phyloP scores from a whole-genome alignment of 2,113 vertebrate genomes.

The Stictonetta naevosa region DNA sequence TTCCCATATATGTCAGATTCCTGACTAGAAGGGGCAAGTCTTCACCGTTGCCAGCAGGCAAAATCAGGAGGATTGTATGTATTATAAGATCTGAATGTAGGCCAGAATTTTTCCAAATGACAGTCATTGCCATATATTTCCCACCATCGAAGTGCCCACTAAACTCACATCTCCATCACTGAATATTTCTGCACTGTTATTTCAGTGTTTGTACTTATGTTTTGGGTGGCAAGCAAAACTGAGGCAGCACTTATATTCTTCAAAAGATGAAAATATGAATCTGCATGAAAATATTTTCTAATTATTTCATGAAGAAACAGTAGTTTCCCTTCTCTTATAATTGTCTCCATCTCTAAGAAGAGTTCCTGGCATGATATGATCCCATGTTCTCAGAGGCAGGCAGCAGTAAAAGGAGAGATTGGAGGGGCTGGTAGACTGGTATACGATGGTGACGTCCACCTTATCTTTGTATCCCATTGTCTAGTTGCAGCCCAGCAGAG shows the following conservation, averaged over 20 bases:
- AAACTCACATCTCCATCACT: not conserved
- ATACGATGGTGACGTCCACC: not conserved
- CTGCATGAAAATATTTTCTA: not conserved
- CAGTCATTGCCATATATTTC: not conserved
- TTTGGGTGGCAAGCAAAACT: not conserved
- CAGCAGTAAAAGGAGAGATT: not conserved
- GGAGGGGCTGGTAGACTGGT: not conserved
- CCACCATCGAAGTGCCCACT: rapidly evolving
- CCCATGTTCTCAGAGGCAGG: not conserved
- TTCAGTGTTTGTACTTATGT: not conserved
- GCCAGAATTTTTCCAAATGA: not conserved
- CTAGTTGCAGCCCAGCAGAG: not conserved
- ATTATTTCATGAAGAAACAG: not conserved
- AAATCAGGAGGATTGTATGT: not conserved
- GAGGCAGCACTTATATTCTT: not conserved
- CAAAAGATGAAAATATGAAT: not conserved
- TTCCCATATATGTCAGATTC: not conserved
- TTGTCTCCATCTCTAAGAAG: not conserved
- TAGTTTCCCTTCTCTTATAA: not conserved
- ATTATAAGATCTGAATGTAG: not conserved
- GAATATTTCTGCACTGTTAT: not conserved
- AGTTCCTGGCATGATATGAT: not conserved
- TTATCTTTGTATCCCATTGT: not conserved
- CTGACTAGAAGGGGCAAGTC: not conserved
- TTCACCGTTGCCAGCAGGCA: not conserved